Conservation (phyloP, 2,888 invertebrate genomes). For the Erpobdella octoculata region DNA sequence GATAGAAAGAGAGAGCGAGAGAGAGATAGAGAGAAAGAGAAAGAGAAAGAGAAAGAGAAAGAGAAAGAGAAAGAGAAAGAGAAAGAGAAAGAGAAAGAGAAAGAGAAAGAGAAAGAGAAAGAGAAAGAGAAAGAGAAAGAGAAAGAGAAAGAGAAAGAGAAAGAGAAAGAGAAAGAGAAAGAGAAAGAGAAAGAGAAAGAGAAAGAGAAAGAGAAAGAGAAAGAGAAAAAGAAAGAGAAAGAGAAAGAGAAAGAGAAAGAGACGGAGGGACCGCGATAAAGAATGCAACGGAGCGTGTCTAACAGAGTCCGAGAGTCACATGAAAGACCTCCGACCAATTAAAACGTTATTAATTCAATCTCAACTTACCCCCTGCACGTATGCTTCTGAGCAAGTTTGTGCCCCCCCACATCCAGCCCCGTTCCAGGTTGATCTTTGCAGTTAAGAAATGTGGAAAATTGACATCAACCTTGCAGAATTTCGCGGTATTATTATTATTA, state of each 20-base stretch:
- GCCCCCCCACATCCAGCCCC: too few species aligned
- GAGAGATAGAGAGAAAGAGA: not conserved
- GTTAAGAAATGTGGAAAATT: too few species aligned
- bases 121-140: not conserved
- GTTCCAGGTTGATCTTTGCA: too few species aligned
- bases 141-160: not conserved
- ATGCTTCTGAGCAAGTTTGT: too few species aligned
- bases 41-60: not conserved
- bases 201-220: not conserved
- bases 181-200: not conserved
- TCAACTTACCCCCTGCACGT: too few species aligned
- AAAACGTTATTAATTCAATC: too few species aligned
- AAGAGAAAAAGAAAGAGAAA: not conserved
- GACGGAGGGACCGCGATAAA: too few species aligned
- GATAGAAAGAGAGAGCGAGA: not conserved
- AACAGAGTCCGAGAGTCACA: too few species aligned
- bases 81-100: not conserved
- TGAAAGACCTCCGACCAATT: too few species aligned
- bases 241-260: not conserved
- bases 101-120: not conserved
- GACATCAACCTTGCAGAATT: too few species aligned
- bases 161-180: not conserved
- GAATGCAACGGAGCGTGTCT: too few species aligned
- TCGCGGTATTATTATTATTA: too few species aligned
- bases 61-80: not conserved